Conservation (phyloP, 2,113 vertebrate species). For the Anhinga anhinga region DNA sequence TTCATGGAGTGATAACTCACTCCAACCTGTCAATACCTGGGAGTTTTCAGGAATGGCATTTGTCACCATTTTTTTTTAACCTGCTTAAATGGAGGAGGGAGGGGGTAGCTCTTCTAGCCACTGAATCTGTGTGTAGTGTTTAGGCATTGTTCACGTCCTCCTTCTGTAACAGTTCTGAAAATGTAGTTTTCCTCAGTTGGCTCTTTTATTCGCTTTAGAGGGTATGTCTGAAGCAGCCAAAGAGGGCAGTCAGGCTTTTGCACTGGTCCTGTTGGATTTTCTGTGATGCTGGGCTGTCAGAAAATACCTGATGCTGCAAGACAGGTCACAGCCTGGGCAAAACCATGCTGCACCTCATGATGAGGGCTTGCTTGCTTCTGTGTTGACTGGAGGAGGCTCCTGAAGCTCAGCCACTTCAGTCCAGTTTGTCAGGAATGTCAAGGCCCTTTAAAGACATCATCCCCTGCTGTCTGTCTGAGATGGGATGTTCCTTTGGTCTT, state of each 20-base stretch:
- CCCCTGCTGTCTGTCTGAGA: neutral
- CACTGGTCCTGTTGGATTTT: neutral
- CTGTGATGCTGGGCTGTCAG: neutral
- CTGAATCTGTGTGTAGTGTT: neutral
- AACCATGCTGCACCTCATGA: fast-evolving
- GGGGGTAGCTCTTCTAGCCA: neutral
- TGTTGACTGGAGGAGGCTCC: neutral
- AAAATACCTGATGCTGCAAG: neutral
- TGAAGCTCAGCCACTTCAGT: neutral
- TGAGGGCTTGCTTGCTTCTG: neutral
- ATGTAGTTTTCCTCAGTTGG: neutral
- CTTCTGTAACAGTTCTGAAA: neutral
- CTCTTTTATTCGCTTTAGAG: neutral
- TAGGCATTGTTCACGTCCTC: neutral
- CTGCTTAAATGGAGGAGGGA: neutral
- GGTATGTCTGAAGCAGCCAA: neutral
- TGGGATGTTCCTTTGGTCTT: neutral
- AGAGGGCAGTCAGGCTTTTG: neutral
- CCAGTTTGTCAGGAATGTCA: neutral
- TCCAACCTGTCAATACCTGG: neutral
- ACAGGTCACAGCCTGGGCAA: neutral
- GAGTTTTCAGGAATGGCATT: neutral
- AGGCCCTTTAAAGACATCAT: neutral
- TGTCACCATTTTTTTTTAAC: neutral
- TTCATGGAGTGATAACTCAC: neutral